Percentiles rank a stretch among this genome's conserved stretches.
Evolutionary conservation across 2,113 vertebrate species (phyloP).

Genomic region (Phocoena phocoena): DNA sequence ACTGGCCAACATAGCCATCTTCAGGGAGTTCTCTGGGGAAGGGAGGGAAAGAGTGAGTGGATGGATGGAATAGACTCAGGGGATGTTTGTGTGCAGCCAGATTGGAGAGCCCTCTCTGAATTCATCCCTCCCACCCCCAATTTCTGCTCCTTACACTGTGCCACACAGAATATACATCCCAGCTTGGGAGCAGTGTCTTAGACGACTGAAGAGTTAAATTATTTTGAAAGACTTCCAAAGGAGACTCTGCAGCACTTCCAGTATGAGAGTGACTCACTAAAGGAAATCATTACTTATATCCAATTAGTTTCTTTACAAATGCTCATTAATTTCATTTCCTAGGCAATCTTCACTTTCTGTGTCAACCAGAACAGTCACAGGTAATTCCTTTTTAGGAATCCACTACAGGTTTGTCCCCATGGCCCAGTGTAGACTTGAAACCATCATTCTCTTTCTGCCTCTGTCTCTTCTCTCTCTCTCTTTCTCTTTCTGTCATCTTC

Average conservation of each 20-base stretch:
- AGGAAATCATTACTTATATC: not conserved
- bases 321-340: not conserved
- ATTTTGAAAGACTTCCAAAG: not conserved
- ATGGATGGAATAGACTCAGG: not conserved
- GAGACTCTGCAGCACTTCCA: not conserved
- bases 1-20: too few species aligned
- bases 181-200: not conserved
- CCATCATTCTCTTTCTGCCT: not conserved
- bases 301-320: not conserved
- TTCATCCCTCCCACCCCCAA: not conserved
- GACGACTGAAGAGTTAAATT: not conserved
- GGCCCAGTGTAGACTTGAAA: not conserved
- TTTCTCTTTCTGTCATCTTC: not conserved
- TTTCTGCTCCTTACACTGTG: rapidly evolving
- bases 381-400: not conserved
- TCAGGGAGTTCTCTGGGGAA: not conserved
- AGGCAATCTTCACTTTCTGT: not conserved
- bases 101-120: not conserved
- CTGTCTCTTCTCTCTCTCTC: not conserved
- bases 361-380: not conserved
- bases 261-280: not conserved
- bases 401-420: not conserved
- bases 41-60: not conserved
- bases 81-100: rapidly evolving
- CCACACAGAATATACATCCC: not conserved